Conservation (phyloP, 2,888 invertebrate species). For the Buathra laborator region DNA sequence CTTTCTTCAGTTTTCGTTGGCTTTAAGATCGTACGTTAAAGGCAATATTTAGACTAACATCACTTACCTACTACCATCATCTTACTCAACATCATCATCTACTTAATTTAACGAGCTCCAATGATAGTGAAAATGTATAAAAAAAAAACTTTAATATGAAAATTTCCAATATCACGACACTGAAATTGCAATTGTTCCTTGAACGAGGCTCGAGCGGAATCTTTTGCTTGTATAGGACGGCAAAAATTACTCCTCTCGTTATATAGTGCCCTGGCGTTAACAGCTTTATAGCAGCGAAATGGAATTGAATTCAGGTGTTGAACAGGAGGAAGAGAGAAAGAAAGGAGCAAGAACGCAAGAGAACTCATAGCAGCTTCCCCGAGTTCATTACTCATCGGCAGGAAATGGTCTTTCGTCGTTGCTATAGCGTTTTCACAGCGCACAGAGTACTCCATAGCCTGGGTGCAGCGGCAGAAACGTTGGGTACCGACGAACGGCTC, state of each 20-base stretch:
- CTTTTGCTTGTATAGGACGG: not conserved
- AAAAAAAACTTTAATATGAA: not conserved
- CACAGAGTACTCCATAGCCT: slow-evolving; percentile 31
- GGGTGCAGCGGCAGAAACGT: slow-evolving; percentile 5
- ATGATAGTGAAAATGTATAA: not conserved
- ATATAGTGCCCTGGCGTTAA: slow-evolving; percentile 53
- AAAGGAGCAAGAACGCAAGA: slow-evolving; percentile 11
- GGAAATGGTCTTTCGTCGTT: slow-evolving; percentile 56
- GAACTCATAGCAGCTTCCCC: slow-evolving; percentile 47
- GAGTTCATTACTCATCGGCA: slow-evolving; percentile 66
- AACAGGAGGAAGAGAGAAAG: slow-evolving; percentile 36
- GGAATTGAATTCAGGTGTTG: slow-evolving; percentile 58
- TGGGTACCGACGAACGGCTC: slow-evolving; percentile 36
- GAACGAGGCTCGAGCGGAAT: not conserved
- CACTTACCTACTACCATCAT: not conserved
- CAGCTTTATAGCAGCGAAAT: slow-evolving; percentile 56
- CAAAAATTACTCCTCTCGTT: slow-evolving; percentile 49
- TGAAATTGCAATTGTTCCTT: not conserved
- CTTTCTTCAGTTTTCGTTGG: not conserved
- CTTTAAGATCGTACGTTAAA: not conserved
- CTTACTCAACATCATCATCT: too few relatives aligned
- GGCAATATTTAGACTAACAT: not conserved
- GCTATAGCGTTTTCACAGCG: slow-evolving; percentile 34
- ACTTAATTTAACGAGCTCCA: not conserved
- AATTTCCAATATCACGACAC: not conserved